Evolutionary conservation across 2,797 vertebrate species (phyloP), one percentile per base, ranked within the genome.

Genomic region (Acropternis orthonyx): DNA sequence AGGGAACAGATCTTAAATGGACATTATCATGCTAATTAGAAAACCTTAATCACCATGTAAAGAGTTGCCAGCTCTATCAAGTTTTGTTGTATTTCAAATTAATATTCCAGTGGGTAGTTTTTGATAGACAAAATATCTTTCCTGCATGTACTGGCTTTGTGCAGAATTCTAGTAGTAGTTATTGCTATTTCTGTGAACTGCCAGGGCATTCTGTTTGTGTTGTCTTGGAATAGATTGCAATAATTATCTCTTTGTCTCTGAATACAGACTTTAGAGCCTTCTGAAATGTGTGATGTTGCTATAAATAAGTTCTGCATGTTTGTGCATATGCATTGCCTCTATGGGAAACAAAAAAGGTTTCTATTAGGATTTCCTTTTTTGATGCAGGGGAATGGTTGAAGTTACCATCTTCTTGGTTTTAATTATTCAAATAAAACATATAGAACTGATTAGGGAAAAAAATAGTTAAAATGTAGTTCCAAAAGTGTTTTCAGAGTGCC

Each of bases 321-420:
- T 54, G 30, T 79, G 41, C 37, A 2, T 46, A 23, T 34, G 12
- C 0, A 0, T 56, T 0, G 0, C 24, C 34, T 77, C 39, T 78
- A 1, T 73, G 44, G 54, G 41, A 83, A 62, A 68, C 37, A 27
- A 37, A 72, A 52, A 61, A 59, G 8, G 5, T 14, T 74, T 90
- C 77, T 86, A 62, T 89, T 87, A 89, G 44, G 24, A 23, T 82
- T 93, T 85, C 36, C 14, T 69, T 77, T 83, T 80, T 74, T 83
- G 46, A 68, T 51, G n/a, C 26, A 39, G 37, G 10, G 55, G 10
- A 80, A 27, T 23, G 14, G 48, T 74, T 93, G 78, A 85, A 67
- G 58, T 62, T 80, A 22, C 37, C 19, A 6, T 85, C 44, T 36
- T 63, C 15, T 82, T 73, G 22, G 28, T 49, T 94, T 89, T 77